These are phyloP conservation scores for Chelon auratus DNA, from an alignment of 2,797 vertebrate species.

Conservation along the genomic window DNA sequence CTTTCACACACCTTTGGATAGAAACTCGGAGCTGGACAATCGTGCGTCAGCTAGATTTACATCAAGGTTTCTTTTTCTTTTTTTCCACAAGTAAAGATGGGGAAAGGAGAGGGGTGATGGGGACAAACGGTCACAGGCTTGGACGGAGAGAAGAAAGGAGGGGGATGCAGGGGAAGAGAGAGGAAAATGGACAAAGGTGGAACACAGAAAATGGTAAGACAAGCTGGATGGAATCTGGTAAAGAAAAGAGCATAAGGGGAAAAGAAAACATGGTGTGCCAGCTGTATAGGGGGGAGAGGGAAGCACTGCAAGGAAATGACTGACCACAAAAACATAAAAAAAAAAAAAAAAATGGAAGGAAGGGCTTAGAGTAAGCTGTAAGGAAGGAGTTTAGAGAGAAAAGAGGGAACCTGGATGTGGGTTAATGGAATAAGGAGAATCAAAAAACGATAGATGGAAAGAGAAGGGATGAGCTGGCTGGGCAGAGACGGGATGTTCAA, in stretches of 20 bases:
- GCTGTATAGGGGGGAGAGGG: neutral
- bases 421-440: constrained; percentile 26
- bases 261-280: constrained; percentile 1
- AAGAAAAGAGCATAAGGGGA: constrained; percentile 20
- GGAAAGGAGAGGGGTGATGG: neutral
- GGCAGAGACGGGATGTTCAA: constrained; percentile 54
- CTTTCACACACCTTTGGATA: neutral
- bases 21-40: neutral
- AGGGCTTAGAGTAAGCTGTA: neutral
- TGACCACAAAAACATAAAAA: neutral
- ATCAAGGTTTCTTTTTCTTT: neutral
- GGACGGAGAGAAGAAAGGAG: constrained; percentile 4
- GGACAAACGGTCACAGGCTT: neutral
- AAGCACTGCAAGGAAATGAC: neutral
- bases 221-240: neutral
- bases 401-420: neutral
- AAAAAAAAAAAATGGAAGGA: constrained; percentile 18
- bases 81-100: constrained; percentile 1
- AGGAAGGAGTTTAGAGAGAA: constrained; percentile 17
- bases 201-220: constrained; percentile 6
- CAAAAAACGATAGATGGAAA: constrained; percentile 54
- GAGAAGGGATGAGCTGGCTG: constrained; percentile 46
- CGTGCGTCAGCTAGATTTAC: neutral
- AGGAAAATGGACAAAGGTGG: neutral
- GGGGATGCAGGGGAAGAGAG: neutral